These are phyloP conservation scores for Subanguina moxae DNA, from an alignment of 1,140 invertebrate species.

Conservation along the genomic window DNA sequence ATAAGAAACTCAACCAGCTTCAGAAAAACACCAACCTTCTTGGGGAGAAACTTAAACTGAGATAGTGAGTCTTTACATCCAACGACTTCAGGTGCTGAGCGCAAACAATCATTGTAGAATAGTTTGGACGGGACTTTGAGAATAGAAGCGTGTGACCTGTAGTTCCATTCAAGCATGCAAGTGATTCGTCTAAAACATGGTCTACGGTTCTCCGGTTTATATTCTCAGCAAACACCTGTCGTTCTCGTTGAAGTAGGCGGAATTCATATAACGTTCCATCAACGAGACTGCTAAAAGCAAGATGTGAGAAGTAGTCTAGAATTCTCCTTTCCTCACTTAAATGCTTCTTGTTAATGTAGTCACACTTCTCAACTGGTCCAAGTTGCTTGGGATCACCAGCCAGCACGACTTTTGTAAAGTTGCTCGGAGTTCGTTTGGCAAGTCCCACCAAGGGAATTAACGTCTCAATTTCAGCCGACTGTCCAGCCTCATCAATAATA, in stretches of 20 bases:
- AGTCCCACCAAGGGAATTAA: conserved; percentile 36
- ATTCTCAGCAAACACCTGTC: conserved; percentile 25
- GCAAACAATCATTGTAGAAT: conserved; percentile 29
- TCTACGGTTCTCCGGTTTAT: background rate
- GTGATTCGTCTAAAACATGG: conserved; percentile 17
- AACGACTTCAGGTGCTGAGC: conserved; percentile 6
- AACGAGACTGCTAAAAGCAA: conserved; percentile 15
- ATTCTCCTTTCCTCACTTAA: conserved; percentile 63
- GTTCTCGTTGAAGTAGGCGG: background rate
- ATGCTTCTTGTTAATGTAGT: conserved; percentile 62
- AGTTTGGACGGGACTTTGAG: conserved; percentile 30
- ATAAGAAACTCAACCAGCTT: background rate
- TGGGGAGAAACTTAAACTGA: conserved; percentile 15
- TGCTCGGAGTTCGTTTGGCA: too few relatives aligned
- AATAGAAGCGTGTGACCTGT: conserved; percentile 33
- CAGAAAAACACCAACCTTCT: conserved; percentile 7
- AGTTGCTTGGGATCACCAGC: conserved; percentile 87
- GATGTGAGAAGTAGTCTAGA: too few relatives aligned
- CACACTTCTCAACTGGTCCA: conserved; percentile 75
- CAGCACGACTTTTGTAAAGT: conserved; percentile 66
- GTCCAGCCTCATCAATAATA: conserved; percentile 41
- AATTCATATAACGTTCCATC: conserved; percentile 27
- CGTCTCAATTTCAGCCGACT: conserved; percentile 28
- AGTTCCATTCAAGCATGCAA: conserved; percentile 30
- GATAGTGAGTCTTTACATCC: conserved; percentile 4